Evolutionary conservation across 2,888 invertebrate species (phyloP).

Genomic region (Catocala sponsa): DNA sequence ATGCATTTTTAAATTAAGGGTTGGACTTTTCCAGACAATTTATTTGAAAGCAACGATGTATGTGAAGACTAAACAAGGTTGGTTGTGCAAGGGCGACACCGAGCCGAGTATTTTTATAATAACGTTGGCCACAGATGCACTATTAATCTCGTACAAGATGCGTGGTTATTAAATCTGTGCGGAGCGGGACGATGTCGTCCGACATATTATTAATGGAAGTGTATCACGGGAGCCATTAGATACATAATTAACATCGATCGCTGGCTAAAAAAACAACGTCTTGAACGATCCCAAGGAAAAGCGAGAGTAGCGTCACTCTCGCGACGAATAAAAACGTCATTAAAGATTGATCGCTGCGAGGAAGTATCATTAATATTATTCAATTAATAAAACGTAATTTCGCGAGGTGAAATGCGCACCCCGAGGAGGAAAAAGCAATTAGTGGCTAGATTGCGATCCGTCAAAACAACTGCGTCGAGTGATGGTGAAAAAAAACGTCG

Average conservation of each 20-base stretch:
- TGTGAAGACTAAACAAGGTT: conserved; percentile 22
- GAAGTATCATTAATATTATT: conserved; percentile 88
- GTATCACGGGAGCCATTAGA: conserved; percentile 88
- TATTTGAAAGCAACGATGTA: conserved; percentile 33
- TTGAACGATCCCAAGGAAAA: conserved; percentile 65
- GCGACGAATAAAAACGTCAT: conserved; percentile 86
- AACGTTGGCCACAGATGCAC: conserved; percentile 78
- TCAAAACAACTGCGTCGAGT: conserved; percentile 87
- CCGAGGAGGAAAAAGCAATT: conserved; percentile 87
- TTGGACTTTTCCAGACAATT: conserved; percentile 34
- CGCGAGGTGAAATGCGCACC: conserved; percentile 81
- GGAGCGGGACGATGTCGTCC: conserved; percentile 79
- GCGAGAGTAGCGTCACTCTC: conserved; percentile 75
- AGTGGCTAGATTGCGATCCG: conserved; percentile 88
- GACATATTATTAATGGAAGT: conserved; percentile 86
- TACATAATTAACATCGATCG: conserved; percentile 85
- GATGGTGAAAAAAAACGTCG: conserved; percentile 75
- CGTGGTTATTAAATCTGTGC: conserved; percentile 84
- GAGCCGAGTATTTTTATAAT: conserved; percentile 74
- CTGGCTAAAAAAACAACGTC: conserved; percentile 72
- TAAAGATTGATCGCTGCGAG: conserved; percentile 85
- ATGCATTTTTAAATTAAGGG: conserved; percentile 52
- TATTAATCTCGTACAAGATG: conserved; percentile 79
- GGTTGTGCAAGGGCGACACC: conserved; percentile 26
- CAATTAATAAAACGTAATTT: conserved; percentile 88